Percentiles rank a stretch among this genome's conserved stretches.
These are phyloP conservation scores for Anaspis maculata DNA, from an alignment of 2,888 invertebrate genomes.

Conservation along the genomic window DNA sequence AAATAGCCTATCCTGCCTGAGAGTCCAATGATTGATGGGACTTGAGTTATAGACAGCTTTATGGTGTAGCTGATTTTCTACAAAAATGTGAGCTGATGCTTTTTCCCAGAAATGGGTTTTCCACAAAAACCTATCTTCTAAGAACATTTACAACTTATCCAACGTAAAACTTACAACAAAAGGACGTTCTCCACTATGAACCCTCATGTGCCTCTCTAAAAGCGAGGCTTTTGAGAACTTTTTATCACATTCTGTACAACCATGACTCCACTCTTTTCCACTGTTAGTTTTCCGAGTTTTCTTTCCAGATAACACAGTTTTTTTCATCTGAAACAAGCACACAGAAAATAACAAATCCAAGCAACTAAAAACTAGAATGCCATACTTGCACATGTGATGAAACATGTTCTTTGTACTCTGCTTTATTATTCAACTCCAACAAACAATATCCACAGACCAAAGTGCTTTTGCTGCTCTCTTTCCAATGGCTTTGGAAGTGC, in stretches of 20 bases:
- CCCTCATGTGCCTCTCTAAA: constrained; percentile 53
- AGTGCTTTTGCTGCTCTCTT: constrained; percentile 17
- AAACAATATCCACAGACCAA: constrained; percentile 52
- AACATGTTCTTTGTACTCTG: constrained; percentile 45
- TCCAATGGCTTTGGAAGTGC: constrained; percentile 42
- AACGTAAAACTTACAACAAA: constrained; percentile 45
- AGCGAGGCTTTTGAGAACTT: constrained; percentile 56
- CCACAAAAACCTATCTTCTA: no score
- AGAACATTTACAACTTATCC: no score
- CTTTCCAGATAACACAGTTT: constrained; percentile 22
- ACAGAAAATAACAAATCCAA: no score
- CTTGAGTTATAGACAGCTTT: no score
- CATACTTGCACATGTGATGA: constrained; percentile 50
- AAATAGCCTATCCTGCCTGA: no score
- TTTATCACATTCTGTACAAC: constrained; percentile 47
- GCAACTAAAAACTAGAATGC: no score
- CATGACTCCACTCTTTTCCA: constrained; percentile 28
- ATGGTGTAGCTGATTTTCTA: no score
- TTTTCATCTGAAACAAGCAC: constrained; percentile 24
- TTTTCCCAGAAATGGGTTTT: no score
- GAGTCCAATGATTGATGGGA: no score
- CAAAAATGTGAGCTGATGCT: no score
- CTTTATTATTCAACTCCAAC: constrained; percentile 43
- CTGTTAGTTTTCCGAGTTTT: constrained; percentile 9
- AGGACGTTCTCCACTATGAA: constrained; percentile 60